These are phyloP conservation scores for Chiloscyllium plagiosum DNA, from an alignment of 2,113 vertebrate genomes.

Conservation along the genomic window DNA sequence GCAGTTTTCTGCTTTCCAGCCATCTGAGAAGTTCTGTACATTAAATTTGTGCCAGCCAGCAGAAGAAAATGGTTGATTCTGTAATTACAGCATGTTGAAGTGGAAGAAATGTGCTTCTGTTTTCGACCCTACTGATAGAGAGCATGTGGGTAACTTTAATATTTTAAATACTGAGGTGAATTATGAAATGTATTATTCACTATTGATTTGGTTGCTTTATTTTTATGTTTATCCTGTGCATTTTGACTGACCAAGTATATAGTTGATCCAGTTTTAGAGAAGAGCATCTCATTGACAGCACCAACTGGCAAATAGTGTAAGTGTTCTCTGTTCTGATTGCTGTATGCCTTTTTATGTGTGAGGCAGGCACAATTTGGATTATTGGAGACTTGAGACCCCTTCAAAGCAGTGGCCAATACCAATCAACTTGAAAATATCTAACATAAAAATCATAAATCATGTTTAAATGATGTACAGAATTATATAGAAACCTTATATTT, in stretches of 20 bases:
- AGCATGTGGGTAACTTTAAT: background rate
- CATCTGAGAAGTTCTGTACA: background rate
- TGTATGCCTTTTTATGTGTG: background rate
- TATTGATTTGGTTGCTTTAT: background rate
- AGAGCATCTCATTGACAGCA: background rate
- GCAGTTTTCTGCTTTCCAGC: background rate
- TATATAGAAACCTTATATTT: background rate
- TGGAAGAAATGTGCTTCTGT: background rate
- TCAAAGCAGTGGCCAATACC: no score
- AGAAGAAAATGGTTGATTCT: background rate
- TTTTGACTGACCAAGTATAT: background rate
- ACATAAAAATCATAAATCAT: background rate
- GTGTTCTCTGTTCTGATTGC: background rate
- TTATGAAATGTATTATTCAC: background rate
- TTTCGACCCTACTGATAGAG: background rate
- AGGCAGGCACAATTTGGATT: background rate
- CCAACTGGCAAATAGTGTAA: background rate
- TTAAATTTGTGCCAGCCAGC: background rate
- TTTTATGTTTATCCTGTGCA: background rate
- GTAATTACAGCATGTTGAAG: background rate
- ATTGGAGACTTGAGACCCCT: background rate
- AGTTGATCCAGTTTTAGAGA: background rate
- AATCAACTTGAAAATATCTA: background rate
- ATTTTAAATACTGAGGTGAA: background rate
- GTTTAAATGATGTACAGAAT: background rate